These are phyloP conservation scores for Hedychridium roseum DNA, from an alignment of 2,888 invertebrate species.

Conservation along the genomic window DNA sequence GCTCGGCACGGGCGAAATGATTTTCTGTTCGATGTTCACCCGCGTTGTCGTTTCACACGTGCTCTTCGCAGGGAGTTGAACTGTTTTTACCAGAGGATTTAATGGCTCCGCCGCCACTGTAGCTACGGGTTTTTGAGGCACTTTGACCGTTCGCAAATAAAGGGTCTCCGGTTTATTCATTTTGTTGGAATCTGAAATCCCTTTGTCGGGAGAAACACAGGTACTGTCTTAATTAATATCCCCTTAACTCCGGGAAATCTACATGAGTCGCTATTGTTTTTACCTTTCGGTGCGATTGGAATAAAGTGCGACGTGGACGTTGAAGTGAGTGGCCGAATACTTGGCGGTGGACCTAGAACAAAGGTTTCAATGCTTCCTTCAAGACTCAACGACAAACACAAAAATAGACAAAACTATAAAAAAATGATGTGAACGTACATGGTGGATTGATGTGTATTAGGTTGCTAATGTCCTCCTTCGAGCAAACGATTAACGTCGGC, in stretches of 20 bases:
- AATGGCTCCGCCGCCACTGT: conserved; percentile 1
- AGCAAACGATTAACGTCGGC: conserved; percentile 52
- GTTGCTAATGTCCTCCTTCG: conserved; percentile 42
- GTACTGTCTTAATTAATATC: background rate
- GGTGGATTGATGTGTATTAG: conserved; percentile 12
- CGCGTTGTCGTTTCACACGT: background rate
- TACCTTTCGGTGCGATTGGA: conserved; percentile 50
- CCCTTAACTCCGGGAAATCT: too few relatives aligned
- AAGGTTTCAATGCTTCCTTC: background rate
- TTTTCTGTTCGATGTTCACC: conserved; percentile 2
- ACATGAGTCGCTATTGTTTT: background rate
- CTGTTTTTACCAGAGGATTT: background rate
- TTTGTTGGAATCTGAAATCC: conserved; percentile 8
- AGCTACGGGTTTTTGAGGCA: conserved; percentile 27
- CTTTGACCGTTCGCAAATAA: conserved; percentile 36
- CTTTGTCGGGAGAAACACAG: background rate
- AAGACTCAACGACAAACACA: background rate
- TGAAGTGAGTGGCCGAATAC: conserved; percentile 10
- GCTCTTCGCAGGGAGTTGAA: background rate
- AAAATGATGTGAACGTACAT: conserved; percentile 18
- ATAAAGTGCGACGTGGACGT: conserved; percentile 38
- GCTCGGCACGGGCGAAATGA: background rate
- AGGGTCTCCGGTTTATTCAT: conserved; percentile 17
- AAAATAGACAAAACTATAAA: too few relatives aligned
- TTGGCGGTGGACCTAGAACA: background rate